Evolutionary conservation across 2,888 invertebrate genomes (phyloP), one percentile per base, ranked within the genome.

Genomic region (Lumbricus terrestris): DNA sequence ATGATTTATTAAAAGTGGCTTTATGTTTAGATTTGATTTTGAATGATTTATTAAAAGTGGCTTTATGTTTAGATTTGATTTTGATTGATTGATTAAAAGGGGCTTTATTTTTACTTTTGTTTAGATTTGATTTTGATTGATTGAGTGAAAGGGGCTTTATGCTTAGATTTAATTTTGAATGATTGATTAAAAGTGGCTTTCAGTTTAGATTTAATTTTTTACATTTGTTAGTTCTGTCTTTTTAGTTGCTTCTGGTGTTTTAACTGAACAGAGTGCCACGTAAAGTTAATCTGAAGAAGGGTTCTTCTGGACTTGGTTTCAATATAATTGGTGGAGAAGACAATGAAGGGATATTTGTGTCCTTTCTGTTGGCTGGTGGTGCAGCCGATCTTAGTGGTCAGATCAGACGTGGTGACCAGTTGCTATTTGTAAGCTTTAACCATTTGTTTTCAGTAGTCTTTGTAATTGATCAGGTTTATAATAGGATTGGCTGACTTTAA

Each of bases 311-410:
- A n/a, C 96, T 99, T 92, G 99, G 99, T 91, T 98, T 98, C 96
- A 99, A 99, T 95, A 99, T 99, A 93, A 99, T 99, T 34, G 99
- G 99, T 88, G 99, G 99, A n/a, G 99, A 99, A 95, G 98, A 99
- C 96, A 98, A 98, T 6, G 98, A 98, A 95, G 95, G 95, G 13
- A 99, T 99, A 94, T 99, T 98, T 96, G 98, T 99, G 93, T 99
- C 99, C 89, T 99, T 98, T 96, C 97, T 99, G 93, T 96, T 99
- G 95, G 98, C 99, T 90, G 99, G 99, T 89, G 99, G 99, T n/a
- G 98, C 99, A 20, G 99, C 99, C 0, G 99, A 99, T 96, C 96
- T 97, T 91, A 97, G 97, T 93, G 98, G 98, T 16, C 97, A 97
- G 94, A 96, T 99, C 92, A 96, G 97, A 92, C 96, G 98, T 91